phyloP scores from a whole-genome alignment of 2,113 vertebrate genomes.

The Etheostoma cragini region DNA sequence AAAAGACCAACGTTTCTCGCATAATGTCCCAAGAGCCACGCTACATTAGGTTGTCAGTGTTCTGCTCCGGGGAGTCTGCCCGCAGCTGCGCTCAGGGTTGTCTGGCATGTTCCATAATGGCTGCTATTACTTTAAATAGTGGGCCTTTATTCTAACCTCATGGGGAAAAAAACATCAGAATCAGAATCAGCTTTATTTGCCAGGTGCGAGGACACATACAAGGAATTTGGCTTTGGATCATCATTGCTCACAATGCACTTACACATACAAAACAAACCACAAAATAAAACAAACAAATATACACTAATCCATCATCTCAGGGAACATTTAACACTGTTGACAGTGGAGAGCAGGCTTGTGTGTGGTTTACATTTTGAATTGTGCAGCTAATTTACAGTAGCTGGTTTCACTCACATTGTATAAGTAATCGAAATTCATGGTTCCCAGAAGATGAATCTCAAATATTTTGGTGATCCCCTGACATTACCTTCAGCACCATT shows the following conservation, averaged over 20 bases:
- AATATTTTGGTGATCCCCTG: background rate
- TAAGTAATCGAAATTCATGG: background rate
- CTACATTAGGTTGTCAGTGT: constrained; percentile 41
- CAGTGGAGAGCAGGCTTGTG: constrained; percentile 5
- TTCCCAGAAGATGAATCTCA: background rate
- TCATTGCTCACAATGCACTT: too few relatives aligned
- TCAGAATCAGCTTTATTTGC: too few relatives aligned
- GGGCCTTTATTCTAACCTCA: constrained; percentile 1
- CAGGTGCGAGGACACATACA: too few relatives aligned
- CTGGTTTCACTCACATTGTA: background rate
- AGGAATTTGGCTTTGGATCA: too few relatives aligned
- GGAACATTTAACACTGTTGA: background rate
- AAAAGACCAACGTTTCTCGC: constrained; percentile 9
- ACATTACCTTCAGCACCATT: too few relatives aligned
- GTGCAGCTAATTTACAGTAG: background rate
- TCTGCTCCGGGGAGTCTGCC: background rate
- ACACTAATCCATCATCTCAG: constrained; percentile 14
- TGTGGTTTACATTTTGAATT: background rate
- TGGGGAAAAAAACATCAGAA: too few relatives aligned
- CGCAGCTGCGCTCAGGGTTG: constrained; percentile 15
- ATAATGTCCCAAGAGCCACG: constrained; percentile 2
- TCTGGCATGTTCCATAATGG: constrained; percentile 17
- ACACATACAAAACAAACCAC: too few relatives aligned
- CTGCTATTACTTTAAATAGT: constrained; percentile 37
- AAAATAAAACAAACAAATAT: too few relatives aligned